A percentile compares a stretch with the other conserved stretches of the same genome.
Conservation (phyloP, 2,113 vertebrate genomes). For the Gobius niger region DNA sequence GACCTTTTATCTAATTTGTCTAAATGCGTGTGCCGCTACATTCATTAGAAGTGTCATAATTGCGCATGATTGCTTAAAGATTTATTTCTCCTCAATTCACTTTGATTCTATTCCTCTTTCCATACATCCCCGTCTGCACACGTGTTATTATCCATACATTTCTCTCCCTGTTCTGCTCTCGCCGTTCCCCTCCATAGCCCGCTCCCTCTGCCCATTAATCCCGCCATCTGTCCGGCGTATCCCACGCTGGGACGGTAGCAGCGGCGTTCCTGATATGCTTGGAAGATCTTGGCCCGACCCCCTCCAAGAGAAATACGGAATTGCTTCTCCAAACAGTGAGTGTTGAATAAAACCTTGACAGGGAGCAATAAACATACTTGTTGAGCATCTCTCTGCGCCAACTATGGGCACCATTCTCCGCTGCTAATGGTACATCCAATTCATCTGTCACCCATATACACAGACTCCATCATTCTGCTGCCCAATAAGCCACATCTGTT, state of each 20-base stretch:
- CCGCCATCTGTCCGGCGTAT: constrained; percentile 23
- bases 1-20: too few species aligned
- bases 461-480: constrained; percentile 34
- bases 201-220: constrained; percentile 39
- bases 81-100: neutral
- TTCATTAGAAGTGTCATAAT: constrained; percentile 1
- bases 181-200: constrained; percentile 23
- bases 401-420: constrained; percentile 20
- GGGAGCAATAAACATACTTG: constrained; percentile 59
- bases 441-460: constrained; percentile 33
- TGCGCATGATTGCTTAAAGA: constrained; percentile 3
- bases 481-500: constrained; percentile 25
- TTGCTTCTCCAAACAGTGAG: constrained; percentile 24
- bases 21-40: neutral
- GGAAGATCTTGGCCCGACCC: constrained; percentile 42
- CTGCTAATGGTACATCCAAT: constrained; percentile 19
- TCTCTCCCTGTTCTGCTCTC: constrained; percentile 9
- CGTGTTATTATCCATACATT: constrained; percentile 8
- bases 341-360: constrained; percentile 65
- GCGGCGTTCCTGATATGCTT: constrained; percentile 35
- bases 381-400: constrained; percentile 45
- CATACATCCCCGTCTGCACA: neutral
- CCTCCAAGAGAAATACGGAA: constrained; percentile 66
- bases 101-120: constrained; percentile 8
- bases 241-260: constrained; percentile 19